A percentile compares a stretch with the other conserved stretches of the same genome.
Evolutionary conservation across 1,140 invertebrate species (phyloP).

Genomic region (Lethocerus indicus): DNA sequence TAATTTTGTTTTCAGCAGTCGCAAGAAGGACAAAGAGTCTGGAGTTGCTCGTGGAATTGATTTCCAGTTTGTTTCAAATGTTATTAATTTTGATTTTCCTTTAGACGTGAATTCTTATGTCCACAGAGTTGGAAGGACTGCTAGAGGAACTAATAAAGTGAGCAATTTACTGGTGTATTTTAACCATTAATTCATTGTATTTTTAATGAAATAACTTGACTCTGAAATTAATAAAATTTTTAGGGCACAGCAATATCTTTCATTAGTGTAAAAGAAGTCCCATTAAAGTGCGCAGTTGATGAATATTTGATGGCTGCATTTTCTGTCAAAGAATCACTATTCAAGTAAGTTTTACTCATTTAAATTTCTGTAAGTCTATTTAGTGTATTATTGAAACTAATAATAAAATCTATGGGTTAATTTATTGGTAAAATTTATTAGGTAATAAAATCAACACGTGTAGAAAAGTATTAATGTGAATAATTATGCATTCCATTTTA

Average conservation of each 20-base stretch:
- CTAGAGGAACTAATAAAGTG: constrained; percentile 36
- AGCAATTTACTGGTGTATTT: neutral
- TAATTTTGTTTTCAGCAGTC: constrained; percentile 35
- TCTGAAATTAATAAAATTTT: constrained; percentile 16
- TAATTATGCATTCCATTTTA: too few relatives aligned
- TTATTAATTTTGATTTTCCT: constrained; percentile 96
- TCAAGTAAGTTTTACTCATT: constrained; percentile 10
- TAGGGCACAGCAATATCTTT: constrained; percentile 89
- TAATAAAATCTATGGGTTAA: too few relatives aligned
- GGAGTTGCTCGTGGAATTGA: constrained; percentile 89
- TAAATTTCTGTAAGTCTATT: neutral
- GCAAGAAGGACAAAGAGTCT: constrained; percentile 78
- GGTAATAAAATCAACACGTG: neutral
- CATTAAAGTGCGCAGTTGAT: constrained; percentile 60
- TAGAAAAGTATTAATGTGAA: neutral
- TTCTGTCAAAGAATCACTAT: constrained; percentile 22
- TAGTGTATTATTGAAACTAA: neutral
- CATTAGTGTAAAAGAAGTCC: constrained; percentile 64
- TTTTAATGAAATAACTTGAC: neutral
- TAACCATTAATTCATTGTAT: neutral
- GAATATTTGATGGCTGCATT: constrained; percentile 45
- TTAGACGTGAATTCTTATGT: constrained; percentile 93
- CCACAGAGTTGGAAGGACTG: constrained; percentile 90
- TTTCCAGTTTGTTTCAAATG: constrained; percentile 95
- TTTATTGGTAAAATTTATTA: too few relatives aligned